These are phyloP conservation scores for Parapristionchus giblindavisi DNA, from an alignment of 2,888 invertebrate genomes.

Conservation along the genomic window DNA sequence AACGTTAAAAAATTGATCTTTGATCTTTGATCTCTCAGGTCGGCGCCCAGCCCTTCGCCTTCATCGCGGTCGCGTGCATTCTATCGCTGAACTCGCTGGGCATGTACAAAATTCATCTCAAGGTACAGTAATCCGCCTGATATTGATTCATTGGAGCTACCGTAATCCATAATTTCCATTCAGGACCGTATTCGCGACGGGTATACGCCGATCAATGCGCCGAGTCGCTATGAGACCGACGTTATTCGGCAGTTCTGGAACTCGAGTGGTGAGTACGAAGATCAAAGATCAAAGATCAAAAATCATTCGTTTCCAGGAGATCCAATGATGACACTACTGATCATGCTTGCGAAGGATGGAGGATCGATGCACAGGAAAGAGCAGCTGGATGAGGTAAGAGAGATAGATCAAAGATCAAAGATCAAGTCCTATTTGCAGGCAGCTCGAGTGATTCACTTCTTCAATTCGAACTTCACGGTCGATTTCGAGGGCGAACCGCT, in stretches of 20 bases:
- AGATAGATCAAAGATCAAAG: background rate
- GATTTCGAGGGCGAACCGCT: conserved; percentile 43
- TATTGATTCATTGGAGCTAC: too few species aligned
- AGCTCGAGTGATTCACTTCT: conserved; percentile 37
- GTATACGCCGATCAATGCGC: conserved; percentile 68
- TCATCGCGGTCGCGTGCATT: conserved; percentile 37
- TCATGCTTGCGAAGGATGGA: conserved; percentile 65
- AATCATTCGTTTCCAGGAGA: conserved; percentile 52
- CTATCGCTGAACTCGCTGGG: conserved; percentile 50
- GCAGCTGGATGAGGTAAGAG: conserved; percentile 57
- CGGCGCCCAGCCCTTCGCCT: conserved; percentile 31
- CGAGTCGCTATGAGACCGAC: conserved; percentile 65
- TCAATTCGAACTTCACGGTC: conserved; percentile 54
- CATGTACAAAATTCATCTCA: conserved; percentile 55
- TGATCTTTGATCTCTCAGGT: background rate
- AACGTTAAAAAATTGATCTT: too few species aligned
- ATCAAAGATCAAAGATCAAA: background rate
- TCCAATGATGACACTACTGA: conserved; percentile 65
- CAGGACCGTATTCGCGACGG: conserved; percentile 67
- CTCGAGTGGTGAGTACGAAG: conserved; percentile 42
- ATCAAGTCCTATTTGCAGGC: conserved; percentile 8
- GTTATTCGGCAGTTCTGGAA: conserved; percentile 60
- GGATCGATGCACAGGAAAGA: conserved; percentile 63
- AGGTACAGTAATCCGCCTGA: too few species aligned
- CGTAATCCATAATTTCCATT: too few species aligned